Evolutionary conservation across 2,113 vertebrate species (phyloP), one percentile per base, ranked within the genome.

Genomic region (Mystacornis crossleyi): DNA sequence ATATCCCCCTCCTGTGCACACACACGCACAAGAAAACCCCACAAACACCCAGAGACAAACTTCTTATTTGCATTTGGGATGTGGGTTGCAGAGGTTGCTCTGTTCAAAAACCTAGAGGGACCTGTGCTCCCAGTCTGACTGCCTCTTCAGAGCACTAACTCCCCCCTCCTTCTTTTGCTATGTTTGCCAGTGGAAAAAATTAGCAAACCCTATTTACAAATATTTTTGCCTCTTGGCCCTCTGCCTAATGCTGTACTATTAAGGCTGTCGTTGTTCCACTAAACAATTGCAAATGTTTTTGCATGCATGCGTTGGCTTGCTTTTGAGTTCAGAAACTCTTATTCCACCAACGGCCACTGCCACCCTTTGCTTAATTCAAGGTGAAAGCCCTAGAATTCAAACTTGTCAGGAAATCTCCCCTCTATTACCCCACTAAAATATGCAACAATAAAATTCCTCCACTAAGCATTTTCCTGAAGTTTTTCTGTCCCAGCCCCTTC

Each of bases 131-230:
- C 58, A 75, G 62, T 48, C 86, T 80, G 53, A 33, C 51, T 85
- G 62, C 40, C 50, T 88, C 79, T 77, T 81, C 82, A 77, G 82
- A 93, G 50, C 23, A 6, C 67, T 69, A 54, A 62, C 74, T 90
- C n/a, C 50, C 31, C 29, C 38, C 62, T 86, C 83, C 69, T 70
- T 66, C 74, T 85, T 86, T 43, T 47, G 18, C 89, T 90, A 1
- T 45, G 43, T 86, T 86, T 91, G 91, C 89, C 94, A 97, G 89
- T 95, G 94, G 96, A 97, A 97, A 97, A 97, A 92, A 86, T 78
- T 94, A 96, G 80, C 93, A 96, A 96, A 95, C 72, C 43, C 93
- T 95, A 90, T 95, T 97, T 96, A 97, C 94, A 97, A 96, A 95
- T 96, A 95, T 94, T 95, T 97, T 95, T 94, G 86, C 86, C 83